Evolutionary conservation across 2,797 vertebrate genomes (phyloP).

Genomic region (Allobates femoralis): DNA sequence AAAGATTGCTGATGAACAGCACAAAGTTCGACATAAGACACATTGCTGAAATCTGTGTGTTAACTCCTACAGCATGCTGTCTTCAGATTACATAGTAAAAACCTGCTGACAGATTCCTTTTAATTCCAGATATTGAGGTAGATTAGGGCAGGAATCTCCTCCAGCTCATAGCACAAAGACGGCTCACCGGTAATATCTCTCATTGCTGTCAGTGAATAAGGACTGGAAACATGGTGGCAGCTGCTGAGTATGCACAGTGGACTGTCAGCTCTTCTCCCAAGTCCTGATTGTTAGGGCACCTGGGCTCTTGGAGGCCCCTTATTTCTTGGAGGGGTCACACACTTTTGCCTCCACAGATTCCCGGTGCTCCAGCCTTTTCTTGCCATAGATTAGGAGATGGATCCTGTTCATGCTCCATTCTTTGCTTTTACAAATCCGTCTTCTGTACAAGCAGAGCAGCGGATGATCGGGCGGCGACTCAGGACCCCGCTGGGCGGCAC

Average conservation of each 20-base stretch:
- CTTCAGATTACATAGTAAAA: too few relatives aligned
- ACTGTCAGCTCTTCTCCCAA: neutral
- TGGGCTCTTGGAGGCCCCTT: neutral
- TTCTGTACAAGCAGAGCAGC: slow-evolving; percentile 1
- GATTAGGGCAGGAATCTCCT: too few relatives aligned
- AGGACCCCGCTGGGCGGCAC: slow-evolving; percentile 37
- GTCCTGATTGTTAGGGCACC: neutral
- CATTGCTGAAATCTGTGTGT: too few relatives aligned
- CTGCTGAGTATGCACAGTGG: neutral
- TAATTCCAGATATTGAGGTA: too few relatives aligned
- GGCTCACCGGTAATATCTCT: too few relatives aligned
- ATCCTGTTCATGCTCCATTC: slow-evolving; percentile 37
- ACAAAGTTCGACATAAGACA: too few relatives aligned
- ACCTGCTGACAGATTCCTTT: too few relatives aligned
- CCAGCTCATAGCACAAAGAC: too few relatives aligned
- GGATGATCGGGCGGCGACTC: neutral
- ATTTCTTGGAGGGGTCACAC: neutral
- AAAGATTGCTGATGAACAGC: too few relatives aligned
- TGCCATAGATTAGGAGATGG: neutral
- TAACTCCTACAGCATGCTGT: too few relatives aligned
- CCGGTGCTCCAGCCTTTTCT: neutral
- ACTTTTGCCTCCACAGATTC: neutral
- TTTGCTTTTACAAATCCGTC: slow-evolving; percentile 29
- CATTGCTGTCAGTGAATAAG: too few relatives aligned
- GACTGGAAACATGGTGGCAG: too few relatives aligned